Percentiles rank a stretch among this genome's conserved stretches.
Evolutionary conservation across 2,797 vertebrate species (phyloP).

Genomic region (Harpagifer antarcticus): DNA sequence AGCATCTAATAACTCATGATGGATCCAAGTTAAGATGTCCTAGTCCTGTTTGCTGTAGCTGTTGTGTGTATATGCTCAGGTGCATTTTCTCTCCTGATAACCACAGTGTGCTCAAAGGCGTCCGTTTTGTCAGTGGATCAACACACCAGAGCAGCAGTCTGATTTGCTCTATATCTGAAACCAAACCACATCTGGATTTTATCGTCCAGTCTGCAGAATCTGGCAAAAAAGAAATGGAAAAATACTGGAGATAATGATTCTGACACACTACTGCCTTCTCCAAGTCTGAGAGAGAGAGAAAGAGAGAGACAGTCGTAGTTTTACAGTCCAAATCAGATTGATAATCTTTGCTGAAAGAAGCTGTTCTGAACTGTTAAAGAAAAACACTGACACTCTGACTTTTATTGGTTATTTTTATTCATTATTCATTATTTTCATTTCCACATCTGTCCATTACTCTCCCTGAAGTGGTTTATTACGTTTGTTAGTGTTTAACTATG

Average conservation of each 20-base stretch:
- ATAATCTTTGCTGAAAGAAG: slow-evolving; percentile 37
- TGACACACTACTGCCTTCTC: slow-evolving; percentile 61
- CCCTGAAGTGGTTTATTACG: slow-evolving; percentile 4
- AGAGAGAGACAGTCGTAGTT: background rate
- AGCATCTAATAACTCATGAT: background rate
- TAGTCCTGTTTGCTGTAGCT: slow-evolving; percentile 3
- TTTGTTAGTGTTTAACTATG: slow-evolving; percentile 3
- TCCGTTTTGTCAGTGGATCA: slow-evolving; percentile 37
- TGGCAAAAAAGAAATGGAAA: slow-evolving; percentile 82
- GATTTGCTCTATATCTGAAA: slow-evolving; percentile 62
- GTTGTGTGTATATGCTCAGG: slow-evolving; percentile 19
- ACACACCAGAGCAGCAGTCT: slow-evolving; percentile 38
- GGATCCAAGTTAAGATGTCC: background rate
- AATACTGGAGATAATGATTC: slow-evolving; percentile 84
- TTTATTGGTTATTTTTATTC: slow-evolving; percentile 25
- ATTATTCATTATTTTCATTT: background rate
- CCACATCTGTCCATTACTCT: slow-evolving; percentile 23
- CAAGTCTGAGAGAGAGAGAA: background rate
- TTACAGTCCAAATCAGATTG: slow-evolving; percentile 31
- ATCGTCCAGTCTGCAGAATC: slow-evolving; percentile 78
- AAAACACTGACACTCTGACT: slow-evolving; percentile 26
- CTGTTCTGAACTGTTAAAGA: slow-evolving; percentile 26
- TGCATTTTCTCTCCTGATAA: slow-evolving; percentile 30
- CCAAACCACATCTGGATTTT: slow-evolving; percentile 84
- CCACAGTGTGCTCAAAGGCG: slow-evolving; percentile 11